Evolutionary conservation across 2,113 vertebrate species (phyloP).

Genomic region (Microtus richardsoni): DNA sequence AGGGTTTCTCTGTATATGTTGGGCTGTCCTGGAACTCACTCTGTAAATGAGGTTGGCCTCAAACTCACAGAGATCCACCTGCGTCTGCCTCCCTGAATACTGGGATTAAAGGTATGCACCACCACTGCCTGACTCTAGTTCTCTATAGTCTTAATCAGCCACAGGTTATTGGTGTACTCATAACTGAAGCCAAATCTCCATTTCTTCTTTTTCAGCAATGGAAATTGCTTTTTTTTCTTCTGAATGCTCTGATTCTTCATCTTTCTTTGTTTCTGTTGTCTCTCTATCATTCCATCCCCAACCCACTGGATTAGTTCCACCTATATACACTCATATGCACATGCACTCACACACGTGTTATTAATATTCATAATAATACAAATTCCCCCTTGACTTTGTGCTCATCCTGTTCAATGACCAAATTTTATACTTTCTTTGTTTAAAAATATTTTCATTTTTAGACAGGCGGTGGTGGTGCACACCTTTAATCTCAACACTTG

Average conservation of each 20-base stretch:
- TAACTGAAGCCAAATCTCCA: neutral
- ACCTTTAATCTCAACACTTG: no score
- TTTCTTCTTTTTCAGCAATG: neutral
- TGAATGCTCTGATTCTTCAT: neutral
- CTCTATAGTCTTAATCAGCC: neutral
- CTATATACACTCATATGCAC: neutral
- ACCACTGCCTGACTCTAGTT: neutral
- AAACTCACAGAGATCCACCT: no score
- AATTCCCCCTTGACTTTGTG: neutral
- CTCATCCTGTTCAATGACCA: neutral
- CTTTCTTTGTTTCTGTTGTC: neutral
- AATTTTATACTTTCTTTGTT: neutral
- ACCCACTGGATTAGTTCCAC: neutral
- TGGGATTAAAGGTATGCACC: no score
- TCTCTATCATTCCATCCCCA: neutral
- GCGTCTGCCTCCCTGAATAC: no score
- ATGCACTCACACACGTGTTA: neutral
- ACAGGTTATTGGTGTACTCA: neutral
- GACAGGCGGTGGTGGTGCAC: no score
- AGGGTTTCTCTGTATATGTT: no score
- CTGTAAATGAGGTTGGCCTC: no score
- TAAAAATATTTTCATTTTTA: neutral
- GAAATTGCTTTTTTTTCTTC: neutral
- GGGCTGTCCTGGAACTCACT: no score
- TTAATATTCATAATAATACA: neutral